Percentiles rank a stretch among this genome's conserved stretches.
Evolutionary conservation across 2,113 vertebrate genomes (phyloP).

Genomic region (Pithys albifrons): DNA sequence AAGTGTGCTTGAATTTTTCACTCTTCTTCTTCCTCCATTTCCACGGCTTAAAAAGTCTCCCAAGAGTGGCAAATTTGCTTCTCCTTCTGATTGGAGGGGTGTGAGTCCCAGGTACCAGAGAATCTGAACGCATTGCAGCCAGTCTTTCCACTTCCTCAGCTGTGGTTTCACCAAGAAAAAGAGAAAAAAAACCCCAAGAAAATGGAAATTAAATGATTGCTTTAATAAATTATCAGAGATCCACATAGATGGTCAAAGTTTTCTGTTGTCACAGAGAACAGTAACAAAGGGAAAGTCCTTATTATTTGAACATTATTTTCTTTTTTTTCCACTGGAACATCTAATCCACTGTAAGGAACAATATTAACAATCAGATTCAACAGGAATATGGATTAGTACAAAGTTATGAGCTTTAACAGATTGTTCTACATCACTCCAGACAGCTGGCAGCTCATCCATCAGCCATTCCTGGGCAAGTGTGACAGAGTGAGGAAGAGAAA

Average conservation of each 20-base stretch:
- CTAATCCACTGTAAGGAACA: background rate
- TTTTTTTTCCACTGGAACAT: constrained; percentile 3
- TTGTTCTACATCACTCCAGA: background rate
- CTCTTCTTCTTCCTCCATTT: constrained; percentile 99
- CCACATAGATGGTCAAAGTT: constrained; percentile 30
- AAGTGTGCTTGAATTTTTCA: constrained; percentile 97
- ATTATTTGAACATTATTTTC: background rate
- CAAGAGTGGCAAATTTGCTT: constrained; percentile 94
- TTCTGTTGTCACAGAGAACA: constrained; percentile 52
- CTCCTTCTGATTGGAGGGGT: constrained; percentile 92
- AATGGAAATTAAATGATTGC: constrained; percentile 7
- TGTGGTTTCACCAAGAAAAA: constrained; percentile 65
- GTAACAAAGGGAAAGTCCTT: background rate
- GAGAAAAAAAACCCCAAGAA: background rate
- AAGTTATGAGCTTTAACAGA: background rate
- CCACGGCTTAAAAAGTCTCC: constrained; percentile 97
- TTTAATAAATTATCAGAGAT: constrained; percentile 1
- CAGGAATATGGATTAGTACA: background rate
- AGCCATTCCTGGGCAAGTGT: background rate
- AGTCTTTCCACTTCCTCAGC: constrained; percentile 96
- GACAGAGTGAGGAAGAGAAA: background rate
- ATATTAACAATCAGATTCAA: background rate
- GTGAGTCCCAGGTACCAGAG: constrained; percentile 89
- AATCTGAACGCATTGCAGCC: constrained; percentile 94
- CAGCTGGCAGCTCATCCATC: background rate